phyloP scores from a whole-genome alignment of 2,888 invertebrate genomes.

The Panorpa germanica region DNA sequence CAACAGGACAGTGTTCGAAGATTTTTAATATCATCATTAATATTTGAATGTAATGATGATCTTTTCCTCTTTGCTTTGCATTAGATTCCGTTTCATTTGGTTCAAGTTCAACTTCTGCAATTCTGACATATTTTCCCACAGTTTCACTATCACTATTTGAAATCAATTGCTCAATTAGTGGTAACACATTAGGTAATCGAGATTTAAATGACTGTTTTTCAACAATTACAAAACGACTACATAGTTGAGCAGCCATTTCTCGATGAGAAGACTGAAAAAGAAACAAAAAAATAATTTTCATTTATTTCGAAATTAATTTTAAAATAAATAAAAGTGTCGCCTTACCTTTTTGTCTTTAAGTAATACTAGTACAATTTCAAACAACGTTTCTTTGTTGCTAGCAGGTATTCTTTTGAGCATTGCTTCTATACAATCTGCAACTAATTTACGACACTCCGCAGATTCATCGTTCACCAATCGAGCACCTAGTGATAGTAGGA shows the following conservation, averaged over 20 bases:
- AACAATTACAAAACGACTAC: conserved; percentile 59
- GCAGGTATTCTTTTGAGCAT: conserved; percentile 39
- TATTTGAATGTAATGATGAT: conserved; percentile 58
- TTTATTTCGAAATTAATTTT: conserved; percentile 8
- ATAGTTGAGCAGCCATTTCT: conserved; percentile 58
- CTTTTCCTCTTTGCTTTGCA: conserved; percentile 38
- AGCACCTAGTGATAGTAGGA: conserved; percentile 58
- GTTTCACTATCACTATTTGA: conserved; percentile 15
- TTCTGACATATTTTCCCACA: conserved; percentile 39
- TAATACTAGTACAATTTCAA: conserved; percentile 50
- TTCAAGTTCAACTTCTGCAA: conserved; percentile 23
- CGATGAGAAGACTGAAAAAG: conserved; percentile 38
- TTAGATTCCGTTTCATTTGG: conserved; percentile 12
- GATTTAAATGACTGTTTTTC: conserved; percentile 52
- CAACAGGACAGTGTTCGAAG: conserved; percentile 36
- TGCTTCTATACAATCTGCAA: conserved; percentile 50
- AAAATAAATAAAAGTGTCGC: conserved; percentile 9
- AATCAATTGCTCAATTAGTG: conserved; percentile 23
- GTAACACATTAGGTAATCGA: conserved; percentile 38
- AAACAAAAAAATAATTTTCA: conserved; percentile 1
- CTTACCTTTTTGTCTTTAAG: conserved; percentile 41
- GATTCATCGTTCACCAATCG: conserved; percentile 69
- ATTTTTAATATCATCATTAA: conserved; percentile 52
- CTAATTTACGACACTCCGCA: conserved; percentile 50
- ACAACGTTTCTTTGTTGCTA: conserved; percentile 42